These are phyloP conservation scores for Leptogaster cylindrica DNA, from an alignment of 2,888 invertebrate species.

Conservation along the genomic window DNA sequence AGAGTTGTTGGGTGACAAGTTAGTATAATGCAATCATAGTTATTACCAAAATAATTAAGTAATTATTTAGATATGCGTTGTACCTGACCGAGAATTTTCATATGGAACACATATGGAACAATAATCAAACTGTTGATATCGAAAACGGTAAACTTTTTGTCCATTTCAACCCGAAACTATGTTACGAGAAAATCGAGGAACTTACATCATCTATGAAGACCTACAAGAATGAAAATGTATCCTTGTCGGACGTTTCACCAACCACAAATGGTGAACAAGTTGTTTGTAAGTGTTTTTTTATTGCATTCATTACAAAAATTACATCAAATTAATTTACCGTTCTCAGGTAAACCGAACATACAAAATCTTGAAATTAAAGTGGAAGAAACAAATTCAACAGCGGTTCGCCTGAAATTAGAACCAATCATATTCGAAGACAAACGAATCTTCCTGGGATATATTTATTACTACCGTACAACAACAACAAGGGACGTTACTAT, in stretches of 20 bases:
- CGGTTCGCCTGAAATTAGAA: conserved; percentile 66
- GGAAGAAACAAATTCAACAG: conserved; percentile 57
- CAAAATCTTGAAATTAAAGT: conserved; percentile 56
- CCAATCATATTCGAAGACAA: conserved; percentile 71
- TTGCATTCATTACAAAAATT: not conserved
- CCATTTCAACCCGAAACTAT: conserved; percentile 76
- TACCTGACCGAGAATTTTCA: conserved; percentile 74
- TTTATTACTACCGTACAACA: conserved; percentile 82
- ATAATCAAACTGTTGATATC: conserved; percentile 63
- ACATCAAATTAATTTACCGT: not conserved
- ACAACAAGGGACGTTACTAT: conserved; percentile 77
- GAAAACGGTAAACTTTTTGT: conserved; percentile 69
- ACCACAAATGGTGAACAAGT: conserved; percentile 50
- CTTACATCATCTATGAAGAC: conserved; percentile 62
- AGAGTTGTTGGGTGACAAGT: conserved; percentile 54
- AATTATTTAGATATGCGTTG: conserved; percentile 53
- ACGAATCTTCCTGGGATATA: conserved; percentile 86
- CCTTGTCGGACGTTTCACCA: conserved; percentile 72
- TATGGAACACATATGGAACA: conserved; percentile 68
- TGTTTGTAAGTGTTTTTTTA: conserved; percentile 24
- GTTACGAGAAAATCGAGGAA: conserved; percentile 66
- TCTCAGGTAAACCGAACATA: conserved; percentile 24
- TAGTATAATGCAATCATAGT: not conserved
- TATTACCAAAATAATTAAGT: not conserved
- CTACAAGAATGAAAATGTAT: conserved; percentile 60